A percentile compares a stretch with the other conserved stretches of the same genome.
These are phyloP conservation scores for Pomatostomus ruficeps DNA, from an alignment of 2,113 vertebrate genomes.

Conservation along the genomic window DNA sequence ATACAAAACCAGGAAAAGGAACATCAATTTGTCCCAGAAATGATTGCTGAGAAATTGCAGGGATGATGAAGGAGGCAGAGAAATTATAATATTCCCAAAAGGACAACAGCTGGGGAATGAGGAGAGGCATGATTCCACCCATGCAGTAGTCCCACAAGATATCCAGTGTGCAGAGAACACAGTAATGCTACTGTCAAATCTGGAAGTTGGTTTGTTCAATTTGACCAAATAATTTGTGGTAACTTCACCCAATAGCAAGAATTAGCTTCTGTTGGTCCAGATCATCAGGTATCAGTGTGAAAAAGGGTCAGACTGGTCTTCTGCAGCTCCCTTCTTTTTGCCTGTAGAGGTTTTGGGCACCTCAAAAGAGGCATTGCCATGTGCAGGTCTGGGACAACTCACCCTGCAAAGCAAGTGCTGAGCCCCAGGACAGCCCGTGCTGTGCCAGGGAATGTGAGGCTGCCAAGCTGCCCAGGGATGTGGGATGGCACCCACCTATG, in stretches of 20 bases:
- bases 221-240: not conserved
- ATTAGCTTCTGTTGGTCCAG: not conserved
- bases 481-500: rapidly evolving
- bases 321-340: not conserved
- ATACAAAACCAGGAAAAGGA: not conserved
- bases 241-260: not conserved
- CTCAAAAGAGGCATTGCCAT: not conserved
- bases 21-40: not conserved
- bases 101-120: not conserved
- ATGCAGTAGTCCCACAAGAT: not conserved
- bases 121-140: not conserved
- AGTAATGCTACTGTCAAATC: not conserved
- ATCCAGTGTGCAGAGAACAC: not conserved
- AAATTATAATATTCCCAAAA: not conserved
- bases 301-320: not conserved
- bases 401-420: not conserved
- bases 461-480: not conserved
- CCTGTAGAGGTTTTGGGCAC: not conserved
- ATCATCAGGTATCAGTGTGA: rapidly evolving
- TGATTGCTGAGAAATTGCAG: not conserved
- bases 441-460: not conserved
- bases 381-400: not conserved
- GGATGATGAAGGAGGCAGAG: not conserved
- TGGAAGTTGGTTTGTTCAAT: not conserved
- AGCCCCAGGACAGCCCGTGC: rapidly evolving